Percentiles rank a stretch among this genome's conserved stretches.
phyloP scores from a whole-genome alignment of 2,888 invertebrate species.

The Drosophila neutralis region DNA sequence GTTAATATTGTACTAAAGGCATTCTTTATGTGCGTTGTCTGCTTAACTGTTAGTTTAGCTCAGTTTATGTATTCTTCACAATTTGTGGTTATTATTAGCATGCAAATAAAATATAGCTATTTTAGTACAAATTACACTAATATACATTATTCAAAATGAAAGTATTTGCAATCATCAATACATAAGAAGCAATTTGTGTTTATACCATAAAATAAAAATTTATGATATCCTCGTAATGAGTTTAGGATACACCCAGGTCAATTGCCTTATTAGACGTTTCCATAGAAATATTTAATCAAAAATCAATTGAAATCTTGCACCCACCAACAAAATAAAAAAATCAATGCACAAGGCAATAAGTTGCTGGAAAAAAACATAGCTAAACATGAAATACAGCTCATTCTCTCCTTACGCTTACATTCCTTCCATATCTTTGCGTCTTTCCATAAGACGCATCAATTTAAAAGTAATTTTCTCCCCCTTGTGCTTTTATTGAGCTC shows the following conservation, averaged over 20 bases:
- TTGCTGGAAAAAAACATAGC: neutral
- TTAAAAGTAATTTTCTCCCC: neutral
- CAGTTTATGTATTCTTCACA: neutral
- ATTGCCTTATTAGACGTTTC: neutral
- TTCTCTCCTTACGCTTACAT: neutral
- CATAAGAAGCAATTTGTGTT: neutral
- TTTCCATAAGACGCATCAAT: neutral
- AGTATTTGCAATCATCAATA: neutral
- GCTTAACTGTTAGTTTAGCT: neutral
- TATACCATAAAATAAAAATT: neutral
- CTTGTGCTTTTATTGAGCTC: neutral
- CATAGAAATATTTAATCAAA: neutral
- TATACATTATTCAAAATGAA: neutral
- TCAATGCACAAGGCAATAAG: neutral
- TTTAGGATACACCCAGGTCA: neutral
- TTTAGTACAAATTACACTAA: neutral
- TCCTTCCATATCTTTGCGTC: neutral
- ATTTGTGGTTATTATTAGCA: neutral
- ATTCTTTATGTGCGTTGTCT: slow-evolving; percentile 6
- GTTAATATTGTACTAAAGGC: slow-evolving; percentile 12
- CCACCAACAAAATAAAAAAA: neutral
- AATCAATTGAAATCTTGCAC: neutral
- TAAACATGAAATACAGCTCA: neutral
- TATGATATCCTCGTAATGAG: neutral
- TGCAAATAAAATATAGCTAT: neutral